Evolutionary conservation across 30 jellyfish, hydroid and myxozoan genomes (phyloP).

Genomic region (Hydractinia symbiolongicarpus): DNA sequence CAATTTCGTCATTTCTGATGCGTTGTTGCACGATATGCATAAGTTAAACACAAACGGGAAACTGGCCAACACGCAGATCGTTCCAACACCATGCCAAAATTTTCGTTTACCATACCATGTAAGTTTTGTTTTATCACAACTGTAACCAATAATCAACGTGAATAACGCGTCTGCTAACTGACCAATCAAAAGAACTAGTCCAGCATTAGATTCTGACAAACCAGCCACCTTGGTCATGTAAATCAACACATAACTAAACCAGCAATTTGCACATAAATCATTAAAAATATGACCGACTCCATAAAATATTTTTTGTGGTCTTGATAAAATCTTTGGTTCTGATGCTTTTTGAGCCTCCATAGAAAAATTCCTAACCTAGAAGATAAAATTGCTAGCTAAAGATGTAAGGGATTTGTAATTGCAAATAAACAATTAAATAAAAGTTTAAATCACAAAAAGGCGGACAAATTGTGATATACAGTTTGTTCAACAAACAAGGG

Average conservation of each 20-base stretch:
- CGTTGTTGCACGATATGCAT: conserved; percentile 47
- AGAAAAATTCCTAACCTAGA: too few species aligned
- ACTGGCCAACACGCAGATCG: conserved; percentile 60
- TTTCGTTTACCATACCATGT: conserved; percentile 66
- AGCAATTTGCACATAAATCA: conserved; percentile 87
- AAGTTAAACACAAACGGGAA: conserved; percentile 81
- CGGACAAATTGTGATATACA: too few species aligned
- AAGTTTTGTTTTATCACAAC: conserved; percentile 66
- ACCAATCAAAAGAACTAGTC: conserved; percentile 74
- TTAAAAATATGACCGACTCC: conserved; percentile 93
- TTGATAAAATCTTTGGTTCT: conserved; percentile 14
- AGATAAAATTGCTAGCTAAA: too few species aligned
- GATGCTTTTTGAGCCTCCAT: too few species aligned
- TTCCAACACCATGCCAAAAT: conserved; percentile 88
- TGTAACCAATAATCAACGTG: conserved; percentile 82
- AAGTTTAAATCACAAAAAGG: too few species aligned
- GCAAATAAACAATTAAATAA: too few species aligned
- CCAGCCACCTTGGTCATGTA: conserved; percentile 86
- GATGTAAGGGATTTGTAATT: too few species aligned
- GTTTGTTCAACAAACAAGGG: too few species aligned
- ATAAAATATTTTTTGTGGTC: conserved; percentile 43
- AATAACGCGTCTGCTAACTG: conserved; percentile 89
- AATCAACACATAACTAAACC: conserved; percentile 78
- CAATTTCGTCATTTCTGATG: conserved; percentile 25
- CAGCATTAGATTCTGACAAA: conserved; percentile 71